These are phyloP conservation scores for Mastigias papua DNA, from an alignment of 30 jellyfish, hydroid and myxozoan genomes.

Conservation along the genomic window DNA sequence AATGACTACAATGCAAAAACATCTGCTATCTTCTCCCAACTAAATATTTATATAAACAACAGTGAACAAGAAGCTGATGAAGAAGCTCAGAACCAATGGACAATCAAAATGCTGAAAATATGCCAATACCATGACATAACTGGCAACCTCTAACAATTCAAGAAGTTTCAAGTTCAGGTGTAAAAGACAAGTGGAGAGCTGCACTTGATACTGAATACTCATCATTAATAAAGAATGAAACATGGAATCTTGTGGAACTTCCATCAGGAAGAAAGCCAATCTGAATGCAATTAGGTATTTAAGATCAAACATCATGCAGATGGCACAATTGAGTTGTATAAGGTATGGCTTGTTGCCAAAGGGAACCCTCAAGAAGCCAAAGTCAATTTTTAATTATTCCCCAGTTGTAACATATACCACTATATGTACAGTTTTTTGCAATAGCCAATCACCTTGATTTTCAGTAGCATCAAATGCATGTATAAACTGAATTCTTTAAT, in stretches of 20 bases:
- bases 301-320: slow-evolving; percentile 46
- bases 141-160: slow-evolving; percentile 25
- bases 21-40: slow-evolving; percentile 15
- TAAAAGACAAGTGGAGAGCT: slow-evolving; percentile 5
- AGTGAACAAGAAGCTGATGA: slow-evolving; percentile 23
- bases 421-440: slow-evolving; percentile 4
- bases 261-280: slow-evolving; percentile 47
- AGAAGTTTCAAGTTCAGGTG: slow-evolving; percentile 25
- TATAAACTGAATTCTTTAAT: slow-evolving; percentile 35
- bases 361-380: slow-evolving; percentile 62
- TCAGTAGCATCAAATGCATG: slow-evolving; percentile 26
- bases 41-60: not conserved
- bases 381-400: slow-evolving; percentile 27
- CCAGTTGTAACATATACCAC: slow-evolving; percentile 7
- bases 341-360: slow-evolving; percentile 58
- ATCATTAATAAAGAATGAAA: slow-evolving; percentile 41
- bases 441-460: slow-evolving; percentile 23
- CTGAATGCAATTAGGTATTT: slow-evolving; percentile 56
- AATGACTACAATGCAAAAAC: not conserved
- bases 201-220: slow-evolving; percentile 44
- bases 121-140: slow-evolving; percentile 1
- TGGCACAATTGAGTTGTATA: slow-evolving; percentile 53
- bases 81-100: slow-evolving; percentile 2
- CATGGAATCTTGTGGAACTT: slow-evolving; percentile 58
- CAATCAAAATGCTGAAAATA: slow-evolving; percentile 21